Conservation (phyloP, 2,888 invertebrate species). For the Nineta flava region DNA sequence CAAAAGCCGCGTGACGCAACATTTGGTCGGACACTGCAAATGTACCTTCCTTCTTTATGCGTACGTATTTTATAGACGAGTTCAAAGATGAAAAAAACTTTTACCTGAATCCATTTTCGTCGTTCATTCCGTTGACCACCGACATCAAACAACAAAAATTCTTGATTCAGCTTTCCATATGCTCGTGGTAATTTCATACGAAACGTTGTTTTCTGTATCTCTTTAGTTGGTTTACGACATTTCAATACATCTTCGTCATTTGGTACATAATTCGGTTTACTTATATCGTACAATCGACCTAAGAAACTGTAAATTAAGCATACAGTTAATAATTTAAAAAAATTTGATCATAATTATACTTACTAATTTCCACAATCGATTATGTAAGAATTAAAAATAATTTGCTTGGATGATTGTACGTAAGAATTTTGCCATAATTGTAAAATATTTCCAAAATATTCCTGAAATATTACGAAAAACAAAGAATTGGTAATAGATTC, state of each 20-base stretch:
- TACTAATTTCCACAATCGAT: background rate
- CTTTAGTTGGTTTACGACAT: constrained; percentile 56
- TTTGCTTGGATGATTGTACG: background rate
- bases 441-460: background rate
- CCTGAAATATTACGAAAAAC: too few species aligned
- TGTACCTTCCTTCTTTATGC: too few species aligned
- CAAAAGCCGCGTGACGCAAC: too few species aligned
- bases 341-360: background rate
- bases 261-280: constrained; percentile 48
- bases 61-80: too few species aligned
- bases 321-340: constrained; percentile 3
- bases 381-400: background rate
- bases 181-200: constrained; percentile 51
- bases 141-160: constrained; percentile 72
- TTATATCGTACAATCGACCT: constrained; percentile 49
- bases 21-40: too few species aligned
- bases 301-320: constrained; percentile 43
- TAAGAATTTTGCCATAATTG: background rate
- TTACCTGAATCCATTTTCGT: constrained; percentile 65
- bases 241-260: constrained; percentile 61
- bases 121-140: constrained; percentile 70
- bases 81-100: background rate
- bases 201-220: constrained; percentile 61
- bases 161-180: constrained; percentile 51
- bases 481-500: too few species aligned